A percentile compares a stretch with the other conserved stretches of the same genome.
These are phyloP conservation scores for Pavo muticus DNA, from an alignment of 2,113 vertebrate genomes.

Conservation along the genomic window DNA sequence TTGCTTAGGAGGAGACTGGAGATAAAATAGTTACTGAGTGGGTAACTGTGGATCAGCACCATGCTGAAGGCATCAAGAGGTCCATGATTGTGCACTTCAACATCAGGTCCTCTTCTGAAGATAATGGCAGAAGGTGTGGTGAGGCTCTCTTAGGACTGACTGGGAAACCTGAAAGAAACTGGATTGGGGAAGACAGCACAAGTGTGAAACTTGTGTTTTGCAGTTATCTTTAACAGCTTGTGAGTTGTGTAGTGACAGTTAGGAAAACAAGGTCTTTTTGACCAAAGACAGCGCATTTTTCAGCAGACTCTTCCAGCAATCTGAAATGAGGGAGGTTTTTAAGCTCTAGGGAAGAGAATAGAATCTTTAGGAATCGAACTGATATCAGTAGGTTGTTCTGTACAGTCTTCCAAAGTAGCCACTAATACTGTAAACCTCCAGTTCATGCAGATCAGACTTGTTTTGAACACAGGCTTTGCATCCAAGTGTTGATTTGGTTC, in stretches of 20 bases:
- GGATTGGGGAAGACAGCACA: not conserved
- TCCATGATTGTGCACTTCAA: not conserved
- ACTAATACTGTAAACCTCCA: not conserved
- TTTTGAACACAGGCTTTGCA: constrained; percentile 18
- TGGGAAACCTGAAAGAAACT: not conserved
- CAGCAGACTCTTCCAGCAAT: not conserved
- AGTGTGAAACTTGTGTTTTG: not conserved
- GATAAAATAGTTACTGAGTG: not conserved
- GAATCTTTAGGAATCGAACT: not conserved
- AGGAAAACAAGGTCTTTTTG: not conserved
- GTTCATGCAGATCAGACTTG: not conserved
- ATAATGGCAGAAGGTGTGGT: not conserved
- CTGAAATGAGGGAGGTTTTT: not conserved
- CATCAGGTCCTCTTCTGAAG: not conserved
- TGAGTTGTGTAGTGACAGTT: not conserved
- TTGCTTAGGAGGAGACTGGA: not conserved
- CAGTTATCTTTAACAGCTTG: not conserved
- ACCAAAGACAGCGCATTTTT: not conserved
- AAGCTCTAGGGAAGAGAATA: not conserved
- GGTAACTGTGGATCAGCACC: not conserved
- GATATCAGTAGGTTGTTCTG: not conserved
- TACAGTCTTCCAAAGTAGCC: not conserved
- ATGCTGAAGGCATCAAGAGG: not conserved
- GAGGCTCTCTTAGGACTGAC: not conserved
- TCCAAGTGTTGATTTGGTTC: not conserved